Evolutionary conservation across 2,888 invertebrate species (phyloP).

Genomic region (Liposcelis brunnea): DNA sequence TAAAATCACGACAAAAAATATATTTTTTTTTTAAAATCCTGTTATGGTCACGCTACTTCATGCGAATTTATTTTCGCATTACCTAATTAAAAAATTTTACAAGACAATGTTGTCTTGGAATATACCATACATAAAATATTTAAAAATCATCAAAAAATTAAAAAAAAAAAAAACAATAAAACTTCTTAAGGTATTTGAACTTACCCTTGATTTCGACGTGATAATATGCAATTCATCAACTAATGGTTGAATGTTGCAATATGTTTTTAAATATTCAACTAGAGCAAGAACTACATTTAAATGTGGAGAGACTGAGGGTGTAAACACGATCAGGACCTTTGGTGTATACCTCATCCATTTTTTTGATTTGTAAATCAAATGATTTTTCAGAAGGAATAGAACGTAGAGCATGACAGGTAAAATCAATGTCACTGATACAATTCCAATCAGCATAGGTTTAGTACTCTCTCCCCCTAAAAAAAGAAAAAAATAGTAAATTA

Average conservation of each 20-base stretch:
- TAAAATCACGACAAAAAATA: too few species aligned
- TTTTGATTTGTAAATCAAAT: not conserved
- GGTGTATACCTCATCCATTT: conserved; percentile 13
- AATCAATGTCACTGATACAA: conserved; percentile 1
- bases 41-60: too few species aligned
- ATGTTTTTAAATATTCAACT: conserved; percentile 21
- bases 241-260: conserved; percentile 23
- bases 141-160: too few species aligned
- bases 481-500: not conserved
- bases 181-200: not conserved
- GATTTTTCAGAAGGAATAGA: not conserved
- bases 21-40: too few species aligned
- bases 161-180: too few species aligned
- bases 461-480: not conserved
- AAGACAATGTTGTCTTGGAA: too few species aligned
- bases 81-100: too few species aligned
- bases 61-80: too few species aligned
- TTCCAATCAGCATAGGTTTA: not conserved
- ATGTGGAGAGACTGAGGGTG: conserved; percentile 23
- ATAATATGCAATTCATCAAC: conserved; percentile 23
- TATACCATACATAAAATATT: too few species aligned
- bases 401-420: conserved; percentile 2
- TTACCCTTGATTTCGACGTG: conserved; percentile 22
- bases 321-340: conserved; percentile 24
- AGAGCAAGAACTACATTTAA: conserved; percentile 23